phyloP scores from a whole-genome alignment of 2,113 vertebrate genomes.

The Miniopterus natalensis region DNA sequence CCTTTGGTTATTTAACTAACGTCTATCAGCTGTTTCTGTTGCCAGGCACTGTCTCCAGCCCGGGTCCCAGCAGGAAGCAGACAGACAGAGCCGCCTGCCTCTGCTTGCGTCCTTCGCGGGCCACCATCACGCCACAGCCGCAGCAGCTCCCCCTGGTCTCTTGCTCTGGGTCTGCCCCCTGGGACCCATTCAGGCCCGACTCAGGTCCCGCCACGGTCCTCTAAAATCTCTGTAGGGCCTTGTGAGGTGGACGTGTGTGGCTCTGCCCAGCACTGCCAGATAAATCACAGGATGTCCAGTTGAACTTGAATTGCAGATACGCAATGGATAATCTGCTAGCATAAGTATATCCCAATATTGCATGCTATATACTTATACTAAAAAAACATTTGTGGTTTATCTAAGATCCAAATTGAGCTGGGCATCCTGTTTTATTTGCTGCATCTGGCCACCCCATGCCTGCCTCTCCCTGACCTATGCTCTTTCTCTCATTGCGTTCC shows the following conservation, averaged over 20 bases:
- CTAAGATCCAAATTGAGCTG: not conserved
- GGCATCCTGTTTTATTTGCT: not conserved
- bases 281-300: not conserved
- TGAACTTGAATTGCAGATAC: not conserved
- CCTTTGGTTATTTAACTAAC: too few relatives aligned
- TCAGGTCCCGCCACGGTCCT: not conserved
- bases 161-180: not conserved
- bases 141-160: not conserved
- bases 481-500: not conserved
- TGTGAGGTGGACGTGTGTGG: rapidly evolving
- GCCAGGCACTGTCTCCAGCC: not conserved
- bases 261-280: not conserved
- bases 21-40: not conserved
- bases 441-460: not conserved
- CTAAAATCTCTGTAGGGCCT: not conserved
- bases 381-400: not conserved
- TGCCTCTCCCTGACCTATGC: not conserved
- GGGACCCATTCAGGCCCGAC: not conserved
- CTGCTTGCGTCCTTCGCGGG: rapidly evolving
- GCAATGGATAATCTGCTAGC: not conserved
- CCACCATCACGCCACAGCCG: rapidly evolving
- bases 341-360: not conserved
- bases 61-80: not conserved
- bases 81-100: not conserved
- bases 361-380: not conserved